Evolutionary conservation across 64 coral and sea anemone species (phyloP).

Genomic region (Porites australiensis): DNA sequence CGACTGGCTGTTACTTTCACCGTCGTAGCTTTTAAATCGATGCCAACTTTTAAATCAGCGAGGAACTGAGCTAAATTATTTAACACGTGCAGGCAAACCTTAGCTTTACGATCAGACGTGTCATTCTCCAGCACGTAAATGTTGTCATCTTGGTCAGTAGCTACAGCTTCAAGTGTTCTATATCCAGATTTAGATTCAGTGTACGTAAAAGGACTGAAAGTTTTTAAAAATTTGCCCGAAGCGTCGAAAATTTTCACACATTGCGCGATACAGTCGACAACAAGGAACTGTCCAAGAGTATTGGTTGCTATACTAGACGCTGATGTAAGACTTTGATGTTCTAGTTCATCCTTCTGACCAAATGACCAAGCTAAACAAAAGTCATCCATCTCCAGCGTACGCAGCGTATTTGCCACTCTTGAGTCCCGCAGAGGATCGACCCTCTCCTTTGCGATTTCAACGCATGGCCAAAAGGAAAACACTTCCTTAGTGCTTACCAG

Average conservation of each 20-base stretch:
- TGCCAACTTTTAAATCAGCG: not conserved
- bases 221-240: not conserved
- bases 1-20: not conserved
- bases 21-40: not conserved
- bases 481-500: not conserved
- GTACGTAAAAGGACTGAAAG: not conserved
- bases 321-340: not conserved
- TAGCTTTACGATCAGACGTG: not conserved
- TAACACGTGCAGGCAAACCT: not conserved
- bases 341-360: not conserved
- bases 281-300: slow-evolving; percentile 9
- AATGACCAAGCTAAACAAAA: not conserved
- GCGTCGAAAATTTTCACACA: not conserved
- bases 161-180: not conserved
- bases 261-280: not conserved
- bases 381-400: not conserved
- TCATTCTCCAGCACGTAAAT: slow-evolving; percentile 12
- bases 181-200: too few relatives aligned
- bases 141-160: slow-evolving; percentile 36
- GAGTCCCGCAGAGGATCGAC: not conserved
- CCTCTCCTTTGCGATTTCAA: not conserved
- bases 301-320: not conserved
- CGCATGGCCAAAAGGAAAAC: not conserved
- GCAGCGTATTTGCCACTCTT: not conserved
- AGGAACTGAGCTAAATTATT: not conserved